Conservation (phyloP, 1,140 invertebrate species). For the Himalopsyche phryganea region DNA sequence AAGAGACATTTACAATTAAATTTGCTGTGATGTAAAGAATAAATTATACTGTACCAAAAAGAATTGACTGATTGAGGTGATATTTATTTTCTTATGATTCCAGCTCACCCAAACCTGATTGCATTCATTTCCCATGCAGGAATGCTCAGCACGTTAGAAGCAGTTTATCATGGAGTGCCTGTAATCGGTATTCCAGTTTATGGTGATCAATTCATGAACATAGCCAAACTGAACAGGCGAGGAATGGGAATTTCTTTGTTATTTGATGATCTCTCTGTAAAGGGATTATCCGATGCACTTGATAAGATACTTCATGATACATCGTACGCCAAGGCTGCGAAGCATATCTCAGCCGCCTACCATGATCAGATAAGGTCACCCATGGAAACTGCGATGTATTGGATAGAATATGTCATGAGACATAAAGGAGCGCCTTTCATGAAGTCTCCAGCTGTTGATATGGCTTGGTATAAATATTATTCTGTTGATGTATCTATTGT, state of each 20-base stretch:
- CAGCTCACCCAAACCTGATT: constrained; percentile 55
- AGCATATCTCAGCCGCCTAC: constrained; percentile 39
- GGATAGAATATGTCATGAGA: constrained; percentile 57
- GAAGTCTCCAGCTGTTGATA: constrained; percentile 46
- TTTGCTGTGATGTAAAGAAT: too few relatives aligned
- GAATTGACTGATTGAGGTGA: too few relatives aligned
- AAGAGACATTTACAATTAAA: too few relatives aligned
- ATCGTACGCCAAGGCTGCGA: constrained; percentile 36
- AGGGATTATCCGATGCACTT: constrained; percentile 31
- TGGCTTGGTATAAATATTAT: constrained; percentile 56
- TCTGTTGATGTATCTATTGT: constrained; percentile 52
- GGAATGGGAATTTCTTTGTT: constrained; percentile 29
- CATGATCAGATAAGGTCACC: constrained; percentile 44
- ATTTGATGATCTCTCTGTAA: constrained; percentile 37
- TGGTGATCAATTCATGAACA: constrained; percentile 50
- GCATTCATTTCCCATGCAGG: constrained; percentile 64
- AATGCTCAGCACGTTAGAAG: constrained; percentile 58
- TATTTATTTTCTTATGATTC: too few relatives aligned
- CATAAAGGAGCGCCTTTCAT: constrained; percentile 56
- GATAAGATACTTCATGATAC: constrained; percentile 37
- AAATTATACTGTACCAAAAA: too few relatives aligned
- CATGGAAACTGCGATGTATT: constrained; percentile 50
- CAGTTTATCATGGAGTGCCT: constrained; percentile 60
- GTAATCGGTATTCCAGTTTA: constrained; percentile 62
- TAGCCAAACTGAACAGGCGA: constrained; percentile 22